phyloP scores from a whole-genome alignment of 2,888 invertebrate species.

The Pseudococcus viburni region DNA sequence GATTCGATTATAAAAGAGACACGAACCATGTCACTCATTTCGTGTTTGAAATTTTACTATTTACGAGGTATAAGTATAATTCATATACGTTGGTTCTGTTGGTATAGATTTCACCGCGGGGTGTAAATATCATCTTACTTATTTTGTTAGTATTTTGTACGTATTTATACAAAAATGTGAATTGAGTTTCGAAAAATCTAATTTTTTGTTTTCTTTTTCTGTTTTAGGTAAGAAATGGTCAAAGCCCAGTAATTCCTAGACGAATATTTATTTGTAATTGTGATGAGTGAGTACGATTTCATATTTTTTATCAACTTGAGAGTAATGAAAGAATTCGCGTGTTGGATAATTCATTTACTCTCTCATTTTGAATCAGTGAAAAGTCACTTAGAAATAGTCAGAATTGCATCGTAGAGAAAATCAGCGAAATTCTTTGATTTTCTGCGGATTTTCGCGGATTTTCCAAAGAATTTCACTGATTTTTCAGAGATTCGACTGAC shows the following conservation, averaged over 20 bases:
- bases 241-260: neutral
- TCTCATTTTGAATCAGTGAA: too few species aligned
- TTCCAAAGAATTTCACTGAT: too few species aligned
- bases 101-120: neutral
- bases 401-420: too few species aligned
- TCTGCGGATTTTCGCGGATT: too few species aligned
- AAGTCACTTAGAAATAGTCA: too few species aligned
- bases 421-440: too few species aligned
- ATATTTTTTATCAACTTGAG: neutral
- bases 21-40: constrained; percentile 37
- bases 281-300: neutral
- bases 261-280: neutral
- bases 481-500: too few species aligned
- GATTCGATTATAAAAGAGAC: constrained; percentile 59
- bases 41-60: constrained; percentile 46
- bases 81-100: neutral
- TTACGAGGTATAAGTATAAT: neutral
- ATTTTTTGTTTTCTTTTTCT: constrained; percentile 22
- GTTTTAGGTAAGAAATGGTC: constrained; percentile 28
- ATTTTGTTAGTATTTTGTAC: neutral
- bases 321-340: neutral
- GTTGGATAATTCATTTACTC: too few species aligned
- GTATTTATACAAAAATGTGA: neutral
- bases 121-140: constrained; percentile 13
- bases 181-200: neutral